Base-by-base conservation (phyloP, 1,140 invertebrate genomes). In the Drosophila saltans region DNA sequence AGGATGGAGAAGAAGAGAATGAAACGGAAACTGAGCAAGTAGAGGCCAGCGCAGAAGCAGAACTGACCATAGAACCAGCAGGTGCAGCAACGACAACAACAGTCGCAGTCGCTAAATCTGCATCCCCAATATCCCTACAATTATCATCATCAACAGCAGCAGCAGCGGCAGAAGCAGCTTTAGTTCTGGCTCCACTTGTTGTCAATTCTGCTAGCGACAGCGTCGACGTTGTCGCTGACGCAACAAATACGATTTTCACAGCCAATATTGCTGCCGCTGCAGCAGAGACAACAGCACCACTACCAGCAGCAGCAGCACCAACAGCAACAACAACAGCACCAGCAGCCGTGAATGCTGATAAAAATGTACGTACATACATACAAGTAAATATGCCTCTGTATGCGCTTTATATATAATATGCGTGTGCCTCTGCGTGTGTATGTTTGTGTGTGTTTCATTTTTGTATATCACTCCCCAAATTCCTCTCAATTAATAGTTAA, bases 311-410 rank as follows among this genome's bases (percentile, higher is more conserved):
- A 58, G 65, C 65, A 66, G 62, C 76, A 36, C 1, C 33, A 36
- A 36, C 33, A 36, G 6, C 33, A 36, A 3, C 33, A 36, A 36
- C 33, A 36, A 36, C 33, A 36, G 6, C 6, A 36, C 6, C 28
- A 30, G 28, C 28, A 48, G 11, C 69, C 55, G 48, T 45, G 28
- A 59, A 16, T 81, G 84, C 84, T 89, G 83, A 88, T 88, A 88
- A 83, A 91, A 90, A 79, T 72, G 89, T 91, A 90, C 76, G 89
- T 86, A 72, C 56, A 56, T 71, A 33, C 8, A 52, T 3, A 52
- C n/a, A 43, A 26, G 26, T 62, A 45, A 64, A 55, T 62, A 9
- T 43, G 28, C 59, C 48, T 71, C 48, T 41, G 16, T 5, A 9
- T 68, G 67, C 45, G 21, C 9, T 41, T 41, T 2, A 30, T 39